Evolutionary conservation across 1,140 invertebrate genomes (phyloP).

Genomic region (Prorops nasuta): DNA sequence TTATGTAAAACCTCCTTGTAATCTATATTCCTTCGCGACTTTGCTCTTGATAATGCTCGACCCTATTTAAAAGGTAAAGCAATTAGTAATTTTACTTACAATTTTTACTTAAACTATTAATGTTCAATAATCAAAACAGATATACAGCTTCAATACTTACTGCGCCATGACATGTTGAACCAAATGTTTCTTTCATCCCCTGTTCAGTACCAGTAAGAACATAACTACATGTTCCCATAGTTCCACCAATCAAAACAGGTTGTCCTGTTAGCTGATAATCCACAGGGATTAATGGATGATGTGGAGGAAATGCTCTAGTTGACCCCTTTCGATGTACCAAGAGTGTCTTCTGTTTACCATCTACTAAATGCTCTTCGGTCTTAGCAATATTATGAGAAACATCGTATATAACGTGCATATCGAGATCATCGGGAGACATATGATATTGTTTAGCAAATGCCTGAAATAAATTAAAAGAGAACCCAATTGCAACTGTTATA

Average conservation of each 20-base stretch:
- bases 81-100: neutral
- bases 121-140: constrained; percentile 23
- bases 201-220: constrained; percentile 95
- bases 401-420: constrained; percentile 99
- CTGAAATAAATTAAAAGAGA: constrained; percentile 45
- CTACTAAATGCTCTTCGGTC: constrained; percentile 95
- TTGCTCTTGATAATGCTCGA: constrained; percentile 92
- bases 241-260: constrained; percentile 97
- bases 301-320: constrained; percentile 98
- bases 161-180: constrained; percentile 99
- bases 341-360: constrained; percentile 92
- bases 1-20: constrained; percentile 88
- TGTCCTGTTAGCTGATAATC: constrained; percentile 98
- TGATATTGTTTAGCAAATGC: constrained; percentile 98
- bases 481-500: no score
- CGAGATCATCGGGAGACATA: constrained; percentile 94
- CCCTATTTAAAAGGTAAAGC: constrained; percentile 88
- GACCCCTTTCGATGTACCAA: constrained; percentile 98
- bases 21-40: constrained; percentile 93
- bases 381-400: constrained; percentile 99
- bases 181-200: constrained; percentile 98
- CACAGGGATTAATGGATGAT: constrained; percentile 98
- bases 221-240: constrained; percentile 99
- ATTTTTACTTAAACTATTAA: constrained; percentile 42
- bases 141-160: constrained; percentile 61